Percentiles rank a stretch among this genome's conserved stretches.
Evolutionary conservation across 2,797 vertebrate species (phyloP).

Genomic region (Pseudochromis fuscus): DNA sequence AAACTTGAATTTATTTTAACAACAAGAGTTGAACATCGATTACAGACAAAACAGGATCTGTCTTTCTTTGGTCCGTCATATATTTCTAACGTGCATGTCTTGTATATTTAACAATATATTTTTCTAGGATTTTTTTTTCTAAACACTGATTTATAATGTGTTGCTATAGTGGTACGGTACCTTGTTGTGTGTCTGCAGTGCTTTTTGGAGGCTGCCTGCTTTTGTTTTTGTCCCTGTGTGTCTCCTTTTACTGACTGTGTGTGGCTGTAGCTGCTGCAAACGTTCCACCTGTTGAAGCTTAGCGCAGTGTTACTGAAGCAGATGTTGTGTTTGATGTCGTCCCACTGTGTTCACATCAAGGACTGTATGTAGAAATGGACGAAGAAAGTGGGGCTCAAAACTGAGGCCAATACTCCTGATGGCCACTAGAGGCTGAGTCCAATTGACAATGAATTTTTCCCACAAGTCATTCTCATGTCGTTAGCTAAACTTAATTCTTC

Average conservation of each 20-base stretch:
- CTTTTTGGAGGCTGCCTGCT: conserved; percentile 36
- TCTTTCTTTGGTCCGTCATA: conserved; percentile 64
- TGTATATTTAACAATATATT: conserved; percentile 77
- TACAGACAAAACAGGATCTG: conserved; percentile 65
- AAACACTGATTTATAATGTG: conserved; percentile 65
- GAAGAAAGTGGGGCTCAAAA: no score
- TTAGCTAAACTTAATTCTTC: no score
- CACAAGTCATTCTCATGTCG: no score
- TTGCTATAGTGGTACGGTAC: conserved; percentile 66
- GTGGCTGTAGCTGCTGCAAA: conserved; percentile 37
- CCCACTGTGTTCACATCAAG: conserved; percentile 38
- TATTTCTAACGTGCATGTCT: conserved; percentile 75
- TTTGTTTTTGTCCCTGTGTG: conserved; percentile 28
- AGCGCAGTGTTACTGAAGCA: conserved; percentile 41
- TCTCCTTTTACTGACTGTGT: conserved; percentile 12
- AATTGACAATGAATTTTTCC: no score
- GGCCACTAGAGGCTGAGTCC: no score
- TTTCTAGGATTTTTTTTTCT: conserved; percentile 62
- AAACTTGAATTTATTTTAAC: conserved; percentile 74
- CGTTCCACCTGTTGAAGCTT: conserved; percentile 35
- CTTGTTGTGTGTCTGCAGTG: conserved; percentile 38
- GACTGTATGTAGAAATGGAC: no score
- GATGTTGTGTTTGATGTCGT: conserved; percentile 34
- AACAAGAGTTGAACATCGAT: conserved; percentile 53
- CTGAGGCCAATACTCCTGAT: no score